Conservation (phyloP, 2,113 vertebrate genomes). For the Rhizomys pruinosus region DNA sequence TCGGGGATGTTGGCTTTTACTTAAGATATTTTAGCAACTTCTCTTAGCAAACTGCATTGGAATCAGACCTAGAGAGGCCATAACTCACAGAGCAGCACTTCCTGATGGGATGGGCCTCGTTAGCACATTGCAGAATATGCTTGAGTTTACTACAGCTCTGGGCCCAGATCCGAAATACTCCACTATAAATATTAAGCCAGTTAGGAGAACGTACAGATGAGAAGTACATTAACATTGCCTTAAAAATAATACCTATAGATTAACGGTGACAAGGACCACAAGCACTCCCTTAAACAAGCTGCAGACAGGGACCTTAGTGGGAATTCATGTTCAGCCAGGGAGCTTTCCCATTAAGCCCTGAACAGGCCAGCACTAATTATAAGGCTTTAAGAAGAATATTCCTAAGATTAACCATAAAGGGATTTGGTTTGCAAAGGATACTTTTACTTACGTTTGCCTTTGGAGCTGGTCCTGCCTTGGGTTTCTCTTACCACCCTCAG, state of each 20-base stretch:
- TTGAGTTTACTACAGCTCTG: constrained; percentile 54
- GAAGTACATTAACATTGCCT: constrained; percentile 52
- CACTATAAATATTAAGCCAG: constrained; percentile 66
- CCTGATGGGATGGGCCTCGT: constrained; percentile 17
- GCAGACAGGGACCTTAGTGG: not conserved
- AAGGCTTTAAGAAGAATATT: not conserved
- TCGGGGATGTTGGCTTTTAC: constrained; percentile 47
- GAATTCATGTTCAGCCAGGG: fast-evolving
- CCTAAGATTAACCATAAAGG: not conserved
- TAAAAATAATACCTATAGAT: not conserved
- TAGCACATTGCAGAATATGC: constrained; percentile 56
- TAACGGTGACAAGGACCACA: not conserved
- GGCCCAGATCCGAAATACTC: constrained; percentile 75
- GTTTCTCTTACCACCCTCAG: fast-evolving
- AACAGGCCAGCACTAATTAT: not conserved
- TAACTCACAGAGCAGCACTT: constrained; percentile 35
- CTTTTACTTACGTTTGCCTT: not conserved
- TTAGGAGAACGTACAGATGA: constrained; percentile 78
- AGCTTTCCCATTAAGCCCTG: not conserved
- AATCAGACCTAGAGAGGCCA: not conserved
- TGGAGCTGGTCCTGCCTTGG: not conserved
- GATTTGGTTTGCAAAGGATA: fast-evolving
- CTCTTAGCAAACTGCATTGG: not conserved
- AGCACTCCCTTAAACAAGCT: fast-evolving
- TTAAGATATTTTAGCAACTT: constrained; percentile 65